Evolutionary conservation across 2,888 invertebrate genomes (phyloP), one percentile per base, ranked within the genome.

Genomic region (Camponotus fellah): DNA sequence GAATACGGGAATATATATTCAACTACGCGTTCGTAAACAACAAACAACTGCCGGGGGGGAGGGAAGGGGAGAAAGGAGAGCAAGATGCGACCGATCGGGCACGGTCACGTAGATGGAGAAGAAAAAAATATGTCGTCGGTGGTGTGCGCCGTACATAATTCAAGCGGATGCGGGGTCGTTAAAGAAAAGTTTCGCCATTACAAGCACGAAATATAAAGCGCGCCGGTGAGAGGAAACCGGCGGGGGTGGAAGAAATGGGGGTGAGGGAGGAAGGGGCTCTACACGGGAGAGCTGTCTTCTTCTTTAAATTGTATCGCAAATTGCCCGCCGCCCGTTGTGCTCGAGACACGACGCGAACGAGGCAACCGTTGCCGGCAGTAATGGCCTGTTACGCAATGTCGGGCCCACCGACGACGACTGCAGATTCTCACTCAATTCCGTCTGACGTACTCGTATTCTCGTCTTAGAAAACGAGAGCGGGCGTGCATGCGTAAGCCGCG

Each of bases 261-360:
- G 84, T 77, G 68, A 71, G 84, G 83, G 82, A 86, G 85, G 6
- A 49, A 17, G 49, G 49, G 49, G n/a, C n/a, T 8, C 71, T 79
- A 87, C 80, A 53, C 81, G 49, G 84, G 85, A 84, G 86, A 86
- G 87, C 86, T 88, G 91, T 91, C 91, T 92, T 92, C 92, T 91
- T 93, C 92, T 92, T 93, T 92, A 92, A 93, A 93, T 93, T 93
- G 93, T 93, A 92, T 93, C 92, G 90, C 90, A 92, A 92, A 93
- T 93, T 93, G 92, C 92, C 84, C 88, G 84, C 86, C 88, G 84
- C 89, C 89, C 68, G 86, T 77, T 46, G 90, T 46, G 85, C 81
- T 69, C 74, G 64, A 68, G 79, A 72, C 77, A 79, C 66, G 66
- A 60, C 69, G 79, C 72, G 46, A 82, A 84, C 64, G 85, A 82